Percentiles rank a stretch among this genome's conserved stretches.
phyloP scores from a whole-genome alignment of 2,888 invertebrate genomes.

The Prenolepis imparis region DNA sequence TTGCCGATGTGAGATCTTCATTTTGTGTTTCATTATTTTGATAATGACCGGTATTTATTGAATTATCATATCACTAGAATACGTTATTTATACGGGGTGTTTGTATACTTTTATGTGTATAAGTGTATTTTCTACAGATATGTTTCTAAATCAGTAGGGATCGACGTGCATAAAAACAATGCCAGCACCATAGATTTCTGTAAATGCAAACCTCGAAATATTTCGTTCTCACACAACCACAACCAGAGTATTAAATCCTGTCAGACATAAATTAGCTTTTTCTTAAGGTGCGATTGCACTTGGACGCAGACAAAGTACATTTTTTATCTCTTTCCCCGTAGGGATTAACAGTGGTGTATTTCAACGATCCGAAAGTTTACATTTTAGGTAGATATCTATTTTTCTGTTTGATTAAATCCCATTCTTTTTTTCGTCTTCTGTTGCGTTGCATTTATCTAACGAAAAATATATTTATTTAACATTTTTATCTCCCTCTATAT shows the following conservation, averaged over 20 bases:
- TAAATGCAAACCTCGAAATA: constrained; percentile 8
- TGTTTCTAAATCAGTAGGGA: neutral
- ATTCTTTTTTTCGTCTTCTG: neutral
- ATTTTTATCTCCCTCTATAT: neutral
- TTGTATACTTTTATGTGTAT: neutral
- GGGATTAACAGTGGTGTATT: constrained; percentile 30
- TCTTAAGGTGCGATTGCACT: constrained; percentile 33
- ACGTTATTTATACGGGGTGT: neutral
- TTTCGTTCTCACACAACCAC: constrained; percentile 13
- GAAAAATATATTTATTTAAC: constrained; percentile 1
- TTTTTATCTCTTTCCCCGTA: constrained; percentile 40
- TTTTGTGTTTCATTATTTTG: constrained; percentile 19
- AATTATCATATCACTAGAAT: neutral
- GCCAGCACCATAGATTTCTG: constrained; percentile 3
- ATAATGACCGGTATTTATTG: constrained; percentile 20
- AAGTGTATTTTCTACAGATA: neutral
- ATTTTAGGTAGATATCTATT: constrained; percentile 25
- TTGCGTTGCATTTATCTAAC: neutral
- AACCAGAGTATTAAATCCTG: constrained; percentile 33
- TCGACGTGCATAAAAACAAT: neutral
- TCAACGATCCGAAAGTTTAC: constrained; percentile 33
- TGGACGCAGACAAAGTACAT: constrained; percentile 33
- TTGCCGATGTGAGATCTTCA: constrained; percentile 11
- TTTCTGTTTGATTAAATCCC: constrained; percentile 39
- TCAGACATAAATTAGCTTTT: constrained; percentile 51